Evolutionary conservation across 2,113 vertebrate genomes (phyloP), one percentile per base, ranked within the genome.

Genomic region (Australoheros scitulus): DNA sequence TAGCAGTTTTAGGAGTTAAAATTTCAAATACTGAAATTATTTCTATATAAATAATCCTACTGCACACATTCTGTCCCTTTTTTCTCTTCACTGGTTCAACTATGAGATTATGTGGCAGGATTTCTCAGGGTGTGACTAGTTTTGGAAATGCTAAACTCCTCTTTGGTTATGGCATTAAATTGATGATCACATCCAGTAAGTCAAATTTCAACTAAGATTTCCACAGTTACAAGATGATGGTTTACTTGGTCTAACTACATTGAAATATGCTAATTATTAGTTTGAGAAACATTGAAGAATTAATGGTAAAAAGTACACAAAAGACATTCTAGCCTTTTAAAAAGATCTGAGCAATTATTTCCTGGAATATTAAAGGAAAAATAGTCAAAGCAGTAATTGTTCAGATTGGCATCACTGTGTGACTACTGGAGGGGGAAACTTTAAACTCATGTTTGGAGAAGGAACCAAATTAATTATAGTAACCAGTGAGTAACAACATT

Each of bases 391-490:
- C 4, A 36, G 78, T 82, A 82, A 50, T 77, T 78, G 88, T 52
- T 59, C 3, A 65, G 41, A 5, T 38, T 13, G 7, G 1, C 26
- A 5, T 17, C 24, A 81, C 70, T 88, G 83, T 87, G 88, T 86
- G 72, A 87, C 83, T 79, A 14, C 6, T 24, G 60, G 55, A 52
- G 4, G 7, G 63, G 41, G 43, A 77, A 74, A 60, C 81, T 8
- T 4, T 1, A 89, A 72, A 74, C 43, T 91, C 0, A 20, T 41
- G 8, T 94, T 94, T 87, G 93, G 85, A 82, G 20, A 70, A 59
- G 91, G 91, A 74, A 82, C 24, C 41, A 87, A 80, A 64, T 5
- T 91, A 13, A 77, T 7, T n/a, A 26, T 90, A 82, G 65, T 84
- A 82, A 77, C 6, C 43, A 72, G 79, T 81, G 74, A 81, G 84